phyloP scores from a whole-genome alignment of 35 echinoderm and acorn worm genomes.

The Heliocidaris erythrogramma region DNA sequence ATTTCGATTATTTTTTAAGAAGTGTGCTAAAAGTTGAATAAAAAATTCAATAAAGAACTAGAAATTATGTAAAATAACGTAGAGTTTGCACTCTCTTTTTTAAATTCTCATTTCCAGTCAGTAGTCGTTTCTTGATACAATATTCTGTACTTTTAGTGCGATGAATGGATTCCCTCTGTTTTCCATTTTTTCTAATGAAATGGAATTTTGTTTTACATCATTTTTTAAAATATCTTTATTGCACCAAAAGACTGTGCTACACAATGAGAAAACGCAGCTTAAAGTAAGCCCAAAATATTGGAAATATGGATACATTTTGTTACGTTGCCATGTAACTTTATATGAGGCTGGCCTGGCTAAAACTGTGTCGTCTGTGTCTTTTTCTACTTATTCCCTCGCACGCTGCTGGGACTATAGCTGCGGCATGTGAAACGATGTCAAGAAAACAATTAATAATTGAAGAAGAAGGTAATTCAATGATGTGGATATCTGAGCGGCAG shows the following conservation, averaged over 20 bases:
- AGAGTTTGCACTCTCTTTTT: too few relatives aligned
- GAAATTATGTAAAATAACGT: too few relatives aligned
- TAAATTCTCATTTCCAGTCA: too few relatives aligned
- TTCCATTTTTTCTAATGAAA: too few relatives aligned
- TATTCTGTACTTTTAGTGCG: too few relatives aligned
- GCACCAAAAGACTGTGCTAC: not conserved
- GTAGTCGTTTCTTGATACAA: too few relatives aligned
- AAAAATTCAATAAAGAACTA: too few relatives aligned
- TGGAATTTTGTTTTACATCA: too few relatives aligned
- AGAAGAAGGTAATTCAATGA: constrained; percentile 18
- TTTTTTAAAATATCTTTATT: too few relatives aligned
- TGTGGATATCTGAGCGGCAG: not conserved
- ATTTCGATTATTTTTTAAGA: too few relatives aligned
- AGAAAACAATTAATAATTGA: constrained; percentile 19
- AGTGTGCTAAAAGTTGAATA: too few relatives aligned
- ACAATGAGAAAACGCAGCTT: not conserved
- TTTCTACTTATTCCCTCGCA: not conserved
- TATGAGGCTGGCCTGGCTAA: not conserved
- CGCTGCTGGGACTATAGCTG: not conserved
- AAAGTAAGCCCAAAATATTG: not conserved
- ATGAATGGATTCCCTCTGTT: too few relatives aligned
- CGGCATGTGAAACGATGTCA: not conserved
- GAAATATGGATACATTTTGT: not conserved
- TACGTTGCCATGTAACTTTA: not conserved
- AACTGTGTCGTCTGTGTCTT: not conserved